Conservation (phyloP, 2,113 vertebrate genomes). For the Ovibos moschatus region DNA sequence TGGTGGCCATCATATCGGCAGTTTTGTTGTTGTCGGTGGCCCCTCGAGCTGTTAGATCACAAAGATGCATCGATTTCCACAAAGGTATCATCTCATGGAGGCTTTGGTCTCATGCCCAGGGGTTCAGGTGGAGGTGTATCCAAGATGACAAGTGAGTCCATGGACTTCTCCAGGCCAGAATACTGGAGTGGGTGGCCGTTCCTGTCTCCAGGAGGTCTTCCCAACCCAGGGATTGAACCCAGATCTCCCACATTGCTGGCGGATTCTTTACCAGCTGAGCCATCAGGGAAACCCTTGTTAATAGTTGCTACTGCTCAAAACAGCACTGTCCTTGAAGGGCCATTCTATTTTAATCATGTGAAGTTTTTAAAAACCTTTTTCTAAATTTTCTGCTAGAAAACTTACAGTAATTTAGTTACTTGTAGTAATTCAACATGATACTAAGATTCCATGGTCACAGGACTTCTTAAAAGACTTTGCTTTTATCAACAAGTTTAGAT, state of each 20-base stretch:
- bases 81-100: not conserved
- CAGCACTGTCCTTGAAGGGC: not conserved
- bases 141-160: not conserved
- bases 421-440: not conserved
- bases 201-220: not conserved
- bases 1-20: not conserved
- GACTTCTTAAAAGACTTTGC: not conserved
- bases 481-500: not conserved
- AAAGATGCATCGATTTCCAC: fast-evolving
- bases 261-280: not conserved
- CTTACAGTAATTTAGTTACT: not conserved
- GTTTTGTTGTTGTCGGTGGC: not conserved
- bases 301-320: not conserved
- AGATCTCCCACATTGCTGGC: not conserved
- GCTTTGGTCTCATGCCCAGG: not conserved
- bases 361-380: not conserved
- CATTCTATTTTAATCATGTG: slow-evolving; percentile 15
- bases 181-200: not conserved
- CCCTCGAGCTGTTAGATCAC: not conserved
- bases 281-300: not conserved
- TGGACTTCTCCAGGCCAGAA: not conserved
- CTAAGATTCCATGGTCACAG: not conserved
- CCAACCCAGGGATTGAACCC: not conserved
- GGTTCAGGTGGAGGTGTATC: not conserved
- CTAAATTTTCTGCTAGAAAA: not conserved